Conservation (phyloP, 2,888 invertebrate genomes). For the Mantis religiosa region DNA sequence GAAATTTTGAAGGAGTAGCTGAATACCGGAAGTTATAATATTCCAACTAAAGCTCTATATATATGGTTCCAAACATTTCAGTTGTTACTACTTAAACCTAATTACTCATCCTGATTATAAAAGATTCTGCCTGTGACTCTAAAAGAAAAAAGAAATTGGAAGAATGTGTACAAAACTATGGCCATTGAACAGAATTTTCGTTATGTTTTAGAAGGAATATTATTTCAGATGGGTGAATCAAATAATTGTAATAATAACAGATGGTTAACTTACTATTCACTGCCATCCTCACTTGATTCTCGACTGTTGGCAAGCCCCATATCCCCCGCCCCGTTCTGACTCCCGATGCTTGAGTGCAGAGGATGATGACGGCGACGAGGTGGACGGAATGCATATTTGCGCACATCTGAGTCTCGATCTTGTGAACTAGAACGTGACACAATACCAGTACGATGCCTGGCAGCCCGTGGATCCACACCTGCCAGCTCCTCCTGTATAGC, state of each 20-base stretch:
- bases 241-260: background rate
- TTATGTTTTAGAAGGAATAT: background rate
- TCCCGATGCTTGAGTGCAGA: background rate
- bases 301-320: constrained; percentile 11
- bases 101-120: too few species aligned
- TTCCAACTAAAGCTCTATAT: too few species aligned
- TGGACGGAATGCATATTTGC: constrained; percentile 42
- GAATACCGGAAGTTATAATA: too few species aligned
- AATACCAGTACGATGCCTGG: constrained; percentile 36
- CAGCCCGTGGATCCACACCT: constrained; percentile 53
- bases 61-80: too few species aligned
- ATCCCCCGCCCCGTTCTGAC: background rate
- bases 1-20: too few species aligned
- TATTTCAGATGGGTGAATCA: background rate
- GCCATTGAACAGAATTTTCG: too few species aligned
- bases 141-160: too few species aligned
- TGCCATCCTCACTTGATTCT: constrained; percentile 37
- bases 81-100: too few species aligned
- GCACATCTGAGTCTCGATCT: constrained; percentile 36
- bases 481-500: constrained; percentile 55
- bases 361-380: constrained; percentile 13
- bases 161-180: too few species aligned
- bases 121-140: too few species aligned
- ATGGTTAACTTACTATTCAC: constrained; percentile 28
- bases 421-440: constrained; percentile 43